Conservation (phyloP, 2,797 vertebrate genomes). For the Sebastes cheni region DNA sequence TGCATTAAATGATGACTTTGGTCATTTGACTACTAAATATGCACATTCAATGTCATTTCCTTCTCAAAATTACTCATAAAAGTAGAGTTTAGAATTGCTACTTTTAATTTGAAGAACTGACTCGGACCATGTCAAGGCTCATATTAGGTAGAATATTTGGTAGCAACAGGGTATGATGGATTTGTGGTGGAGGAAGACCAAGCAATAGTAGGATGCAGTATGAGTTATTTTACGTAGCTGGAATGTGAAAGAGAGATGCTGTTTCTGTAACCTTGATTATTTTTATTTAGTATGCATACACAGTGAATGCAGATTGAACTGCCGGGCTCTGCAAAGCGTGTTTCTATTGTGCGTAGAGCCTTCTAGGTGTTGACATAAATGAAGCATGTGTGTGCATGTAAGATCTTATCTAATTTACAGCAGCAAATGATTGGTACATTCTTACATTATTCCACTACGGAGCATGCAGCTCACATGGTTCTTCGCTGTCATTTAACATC, state of each 20-base stretch:
- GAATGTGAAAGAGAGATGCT: conserved; percentile 30
- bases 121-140: neutral
- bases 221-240: conserved; percentile 16
- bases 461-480: neutral
- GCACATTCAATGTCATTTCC: neutral
- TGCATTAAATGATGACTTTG: neutral
- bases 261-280: conserved; percentile 28
- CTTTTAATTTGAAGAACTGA: neutral
- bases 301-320: conserved; percentile 31
- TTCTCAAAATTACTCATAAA: neutral
- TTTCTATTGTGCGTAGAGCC: conserved; percentile 37
- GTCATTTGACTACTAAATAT: neutral
- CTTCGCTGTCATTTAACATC: neutral
- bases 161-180: neutral
- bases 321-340: conserved; percentile 4
- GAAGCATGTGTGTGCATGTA: neutral
- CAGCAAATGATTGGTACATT: neutral
- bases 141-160: neutral
- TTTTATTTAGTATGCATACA: conserved; percentile 32
- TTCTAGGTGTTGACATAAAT: conserved; percentile 23
- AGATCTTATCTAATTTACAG: neutral
- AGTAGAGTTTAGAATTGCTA: neutral
- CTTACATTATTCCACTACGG: neutral
- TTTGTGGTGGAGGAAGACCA: conserved; percentile 6
- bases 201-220: neutral